A percentile compares a stretch with the other conserved stretches of the same genome.
Evolutionary conservation across 2,797 vertebrate species (phyloP).

Genomic region (Betta splendens): DNA sequence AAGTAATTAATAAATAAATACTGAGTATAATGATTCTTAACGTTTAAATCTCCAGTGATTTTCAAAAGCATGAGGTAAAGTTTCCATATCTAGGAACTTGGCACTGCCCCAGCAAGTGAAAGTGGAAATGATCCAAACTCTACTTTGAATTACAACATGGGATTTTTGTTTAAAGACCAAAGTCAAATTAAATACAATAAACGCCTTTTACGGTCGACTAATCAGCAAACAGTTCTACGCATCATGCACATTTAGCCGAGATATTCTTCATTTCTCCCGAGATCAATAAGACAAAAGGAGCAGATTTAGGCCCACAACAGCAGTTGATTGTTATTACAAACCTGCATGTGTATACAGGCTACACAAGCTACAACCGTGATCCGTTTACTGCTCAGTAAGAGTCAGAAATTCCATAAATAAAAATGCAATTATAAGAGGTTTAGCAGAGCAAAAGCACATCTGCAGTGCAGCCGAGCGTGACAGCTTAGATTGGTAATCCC

Average conservation of each 20-base stretch:
- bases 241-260: not conserved
- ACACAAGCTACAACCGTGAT: constrained; percentile 19
- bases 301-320: constrained; percentile 26
- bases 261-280: constrained; percentile 19
- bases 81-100: too few relatives aligned
- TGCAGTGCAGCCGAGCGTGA: constrained; percentile 60
- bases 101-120: not conserved
- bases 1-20: constrained; percentile 4
- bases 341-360: not conserved
- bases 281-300: constrained; percentile 26
- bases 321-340: not conserved
- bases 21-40: not conserved
- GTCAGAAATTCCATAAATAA: constrained; percentile 49
- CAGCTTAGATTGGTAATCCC: constrained; percentile 75
- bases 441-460: constrained; percentile 63
- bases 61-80: too few relatives aligned
- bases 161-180: too few relatives aligned
- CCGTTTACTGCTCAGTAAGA: constrained; percentile 36
- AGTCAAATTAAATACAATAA: constrained; percentile 11
- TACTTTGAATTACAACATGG: too few relatives aligned
- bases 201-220: constrained; percentile 3
- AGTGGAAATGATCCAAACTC: not conserved
- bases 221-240: not conserved
- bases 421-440: constrained; percentile 75
- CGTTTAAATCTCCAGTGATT: not conserved